Conservation (phyloP, 2,113 vertebrate species). For the Catharus fuscescens region DNA sequence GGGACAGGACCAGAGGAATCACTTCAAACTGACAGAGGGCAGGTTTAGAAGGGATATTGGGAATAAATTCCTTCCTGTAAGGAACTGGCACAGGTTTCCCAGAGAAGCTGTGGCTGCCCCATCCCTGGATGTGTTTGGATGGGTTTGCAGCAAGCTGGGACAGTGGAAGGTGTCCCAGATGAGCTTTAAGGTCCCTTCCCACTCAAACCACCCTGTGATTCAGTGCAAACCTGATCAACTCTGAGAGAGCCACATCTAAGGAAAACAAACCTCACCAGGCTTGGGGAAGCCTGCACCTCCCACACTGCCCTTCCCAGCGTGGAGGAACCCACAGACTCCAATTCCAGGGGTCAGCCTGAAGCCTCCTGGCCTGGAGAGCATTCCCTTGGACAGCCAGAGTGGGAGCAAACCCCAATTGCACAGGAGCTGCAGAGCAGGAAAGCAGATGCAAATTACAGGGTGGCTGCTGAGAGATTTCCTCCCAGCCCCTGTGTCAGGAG, state of each 20-base stretch:
- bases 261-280: rapidly evolving
- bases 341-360: not conserved
- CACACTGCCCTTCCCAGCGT: not conserved
- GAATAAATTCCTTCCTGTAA: not conserved
- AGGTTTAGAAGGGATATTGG: no score
- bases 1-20: not conserved
- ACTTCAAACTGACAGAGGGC: not conserved
- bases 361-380: not conserved
- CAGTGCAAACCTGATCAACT: not conserved
- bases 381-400: not conserved
- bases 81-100: not conserved
- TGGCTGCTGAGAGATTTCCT: conserved; percentile 17
- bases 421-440: not conserved
- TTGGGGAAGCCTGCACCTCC: not conserved
- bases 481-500: not conserved
- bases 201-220: not conserved
- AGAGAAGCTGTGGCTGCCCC: not conserved
- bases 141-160: not conserved
- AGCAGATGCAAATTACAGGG: conserved; percentile 49
- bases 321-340: not conserved
- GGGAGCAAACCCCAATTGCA: not conserved
- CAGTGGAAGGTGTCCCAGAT: not conserved
- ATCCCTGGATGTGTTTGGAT: not conserved
- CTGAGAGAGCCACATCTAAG: not conserved
- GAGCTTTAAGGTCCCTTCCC: not conserved